Base-by-base conservation (phyloP, 1,140 invertebrate genomes). In the Drosophila baimaii region DNA sequence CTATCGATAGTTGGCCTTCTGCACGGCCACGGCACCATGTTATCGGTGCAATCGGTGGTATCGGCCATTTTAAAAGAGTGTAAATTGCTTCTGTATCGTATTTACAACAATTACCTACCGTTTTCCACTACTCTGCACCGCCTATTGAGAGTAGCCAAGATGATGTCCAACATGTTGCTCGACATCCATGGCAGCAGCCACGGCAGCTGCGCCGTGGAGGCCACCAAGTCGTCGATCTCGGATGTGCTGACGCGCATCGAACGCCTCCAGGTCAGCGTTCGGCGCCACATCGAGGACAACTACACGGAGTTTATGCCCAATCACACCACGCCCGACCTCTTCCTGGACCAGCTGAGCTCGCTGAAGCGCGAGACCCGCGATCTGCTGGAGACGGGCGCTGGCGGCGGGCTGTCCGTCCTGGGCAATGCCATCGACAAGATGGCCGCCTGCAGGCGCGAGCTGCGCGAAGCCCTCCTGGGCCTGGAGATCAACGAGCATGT, bases 301-400 rank as follows among this genome's bases (percentile, higher is more conserved):
- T 92, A 91, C 43, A 63, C 63, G 1, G 90, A 92, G 7, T 92
- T 92, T 23, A 78, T 92, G 77, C 77, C 90, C 25, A 91, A 90
- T 54, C 71, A 91, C 44, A 88, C 79, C 9, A 68, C 84, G 2
- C 78, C 90, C 19, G 86, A 88, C 19, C 63, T 79, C 17, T 90
- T 76, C 19, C 66, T 92, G 21, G 90, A 92, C 10, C 89, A 92
- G 44, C 74, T 76, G 1, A 65, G 63, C 5, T 55, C 70, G 2
- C 39, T 92, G 1, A 49, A 70, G 19, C 70, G 66, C 2, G 91
- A 92, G 33, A 72, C 91, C 6, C 69, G 55, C 6, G 76, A 92
- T 19, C 46, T 92, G 13, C 61, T 90, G 0, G 56, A 79, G 15
- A 80, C 70, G 13, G 71, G 88, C 7, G 71, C 77, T 19, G 68